Conservation (phyloP, 2,797 vertebrate genomes). For the Menidia menidia region DNA sequence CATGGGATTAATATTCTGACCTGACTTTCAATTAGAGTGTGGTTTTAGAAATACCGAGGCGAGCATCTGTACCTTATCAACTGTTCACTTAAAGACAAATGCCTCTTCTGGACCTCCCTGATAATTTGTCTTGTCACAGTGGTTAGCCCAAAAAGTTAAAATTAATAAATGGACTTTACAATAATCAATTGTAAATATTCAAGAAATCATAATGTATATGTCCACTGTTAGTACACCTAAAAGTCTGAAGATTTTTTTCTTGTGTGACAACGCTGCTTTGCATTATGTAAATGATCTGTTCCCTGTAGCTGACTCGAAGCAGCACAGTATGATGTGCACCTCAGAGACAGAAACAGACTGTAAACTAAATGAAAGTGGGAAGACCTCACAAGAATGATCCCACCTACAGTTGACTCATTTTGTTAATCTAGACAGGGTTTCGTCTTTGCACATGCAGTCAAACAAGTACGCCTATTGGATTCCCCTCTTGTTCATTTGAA, state of each 20-base stretch:
- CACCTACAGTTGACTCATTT: constrained; percentile 21
- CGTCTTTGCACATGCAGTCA: constrained; percentile 30
- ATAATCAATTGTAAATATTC: no score
- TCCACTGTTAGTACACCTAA: no score
- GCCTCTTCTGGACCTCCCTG: not conserved
- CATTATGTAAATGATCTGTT: not conserved
- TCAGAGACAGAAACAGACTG: constrained; percentile 8
- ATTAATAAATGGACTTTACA: not conserved
- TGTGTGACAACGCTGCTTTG: not conserved
- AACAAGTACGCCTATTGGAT: not conserved
- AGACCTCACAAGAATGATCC: not conserved
- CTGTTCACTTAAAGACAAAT: not conserved
- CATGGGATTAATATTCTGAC: not conserved
- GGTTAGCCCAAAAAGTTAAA: not conserved
- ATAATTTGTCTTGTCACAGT: not conserved
- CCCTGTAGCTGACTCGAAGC: constrained; percentile 24
- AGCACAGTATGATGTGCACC: constrained; percentile 38
- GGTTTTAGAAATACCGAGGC: no score
- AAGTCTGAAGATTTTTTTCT: no score
- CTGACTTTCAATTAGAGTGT: not conserved
- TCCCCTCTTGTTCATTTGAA: constrained; percentile 1
- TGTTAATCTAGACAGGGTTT: not conserved
- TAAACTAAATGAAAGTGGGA: constrained; percentile 7
- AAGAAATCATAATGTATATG: no score
- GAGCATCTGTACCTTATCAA: no score